phyloP scores from a whole-genome alignment of 2,797 vertebrate species.

The Malacoraja senta region DNA sequence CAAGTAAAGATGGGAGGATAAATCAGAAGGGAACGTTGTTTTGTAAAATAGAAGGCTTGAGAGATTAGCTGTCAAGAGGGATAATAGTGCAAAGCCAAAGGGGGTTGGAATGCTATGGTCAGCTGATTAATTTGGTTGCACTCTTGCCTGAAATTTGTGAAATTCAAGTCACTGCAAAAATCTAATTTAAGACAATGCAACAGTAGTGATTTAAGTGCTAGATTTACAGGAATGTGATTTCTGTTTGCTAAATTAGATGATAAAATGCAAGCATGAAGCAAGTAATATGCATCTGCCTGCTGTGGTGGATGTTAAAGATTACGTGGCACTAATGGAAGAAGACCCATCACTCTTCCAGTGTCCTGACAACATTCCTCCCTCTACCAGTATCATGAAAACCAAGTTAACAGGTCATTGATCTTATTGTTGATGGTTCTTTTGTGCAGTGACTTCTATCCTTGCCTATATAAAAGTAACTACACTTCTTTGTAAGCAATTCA shows the following conservation, averaged over 20 bases:
- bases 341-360: not conserved
- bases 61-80: too few species aligned
- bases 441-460: not conserved
- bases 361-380: slow-evolving; percentile 1
- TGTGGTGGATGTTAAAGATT: not conserved
- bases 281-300: not conserved
- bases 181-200: not conserved
- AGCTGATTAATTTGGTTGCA: slow-evolving; percentile 8
- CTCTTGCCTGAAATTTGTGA: not conserved
- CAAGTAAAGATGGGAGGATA: too few species aligned
- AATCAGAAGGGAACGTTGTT: too few species aligned
- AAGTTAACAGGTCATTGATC: not conserved
- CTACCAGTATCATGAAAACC: not conserved
- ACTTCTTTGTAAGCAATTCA: not conserved
- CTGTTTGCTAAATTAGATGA: not conserved
- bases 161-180: not conserved
- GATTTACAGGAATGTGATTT: not conserved
- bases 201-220: not conserved
- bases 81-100: too few species aligned
- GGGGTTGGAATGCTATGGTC: too few species aligned
- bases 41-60: too few species aligned
- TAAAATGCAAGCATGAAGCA: not conserved
- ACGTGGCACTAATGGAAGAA: not conserved
- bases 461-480: not conserved
- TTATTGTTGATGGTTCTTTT: not conserved